Conservation (phyloP, 1,140 invertebrate genomes). For the Hypsibius dujardini region DNA sequence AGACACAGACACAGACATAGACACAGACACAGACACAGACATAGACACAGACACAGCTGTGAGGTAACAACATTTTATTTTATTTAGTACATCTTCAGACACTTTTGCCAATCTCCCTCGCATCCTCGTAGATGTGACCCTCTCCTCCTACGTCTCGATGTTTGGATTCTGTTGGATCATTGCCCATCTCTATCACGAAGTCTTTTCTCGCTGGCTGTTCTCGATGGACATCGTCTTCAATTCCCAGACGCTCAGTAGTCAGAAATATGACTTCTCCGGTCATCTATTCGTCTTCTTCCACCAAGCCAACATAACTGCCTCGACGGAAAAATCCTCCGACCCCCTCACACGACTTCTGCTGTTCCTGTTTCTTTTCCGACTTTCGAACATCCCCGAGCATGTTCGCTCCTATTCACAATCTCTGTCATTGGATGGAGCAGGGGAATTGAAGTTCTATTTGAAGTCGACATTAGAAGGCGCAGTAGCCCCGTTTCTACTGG, state of each 20-base stretch:
- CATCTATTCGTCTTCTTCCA: background rate
- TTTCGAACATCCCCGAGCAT: background rate
- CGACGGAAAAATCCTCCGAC: background rate
- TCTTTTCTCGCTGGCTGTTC: background rate
- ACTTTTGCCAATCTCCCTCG: too few relatives aligned
- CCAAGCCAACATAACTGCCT: background rate
- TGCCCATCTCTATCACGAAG: background rate
- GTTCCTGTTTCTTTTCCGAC: background rate
- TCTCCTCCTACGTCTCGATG: background rate
- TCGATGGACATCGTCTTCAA: background rate
- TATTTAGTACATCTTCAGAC: too few relatives aligned
- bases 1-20: too few relatives aligned
- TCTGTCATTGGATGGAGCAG: background rate
- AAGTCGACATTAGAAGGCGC: background rate
- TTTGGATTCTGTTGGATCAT: constrained; percentile 13
- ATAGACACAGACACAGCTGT: too few relatives aligned
- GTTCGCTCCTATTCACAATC: background rate
- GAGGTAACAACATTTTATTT: too few relatives aligned
- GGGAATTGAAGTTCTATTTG: background rate
- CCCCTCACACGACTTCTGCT: background rate
- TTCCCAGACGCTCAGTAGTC: background rate
- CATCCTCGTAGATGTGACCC: background rate
- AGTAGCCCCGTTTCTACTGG: background rate
- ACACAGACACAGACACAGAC: too few relatives aligned
- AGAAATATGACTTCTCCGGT: constrained; percentile 6